Evolutionary conservation across 2,113 vertebrate genomes (phyloP), one percentile per base, ranked within the genome.

Genomic region (Apodemus sylvaticus): DNA sequence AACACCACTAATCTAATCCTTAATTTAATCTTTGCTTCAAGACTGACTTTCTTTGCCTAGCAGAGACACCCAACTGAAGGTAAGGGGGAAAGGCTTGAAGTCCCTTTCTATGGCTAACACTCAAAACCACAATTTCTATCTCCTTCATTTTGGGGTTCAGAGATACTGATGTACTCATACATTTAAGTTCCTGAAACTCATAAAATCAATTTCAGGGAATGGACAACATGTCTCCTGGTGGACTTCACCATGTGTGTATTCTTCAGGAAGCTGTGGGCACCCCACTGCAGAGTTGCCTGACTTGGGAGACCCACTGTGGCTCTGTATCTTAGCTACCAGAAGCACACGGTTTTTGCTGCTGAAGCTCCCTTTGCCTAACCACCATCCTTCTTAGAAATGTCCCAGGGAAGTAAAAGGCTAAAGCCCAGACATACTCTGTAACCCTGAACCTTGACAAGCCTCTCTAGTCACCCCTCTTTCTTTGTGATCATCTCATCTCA

Each of bases 11-110:
- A 39, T 60, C 36, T 71, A 83, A 91, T 76, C 31, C 55, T 51
- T 66, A 86, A 93, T 86, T 71, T 89, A 60, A 89, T 92, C 29
- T 86, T 90, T 86, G 36, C 53, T 78, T 29, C 62, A 64, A 39
- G 29, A 58, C 86, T 68, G 55, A 22, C 20, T 73, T 48, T 90
- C 22, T 55, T 12, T 48, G 24, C 77, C 70, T 48, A 60, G 60
- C 73, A 86, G 48, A 96, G 58, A 79, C 42, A 39, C 39, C 85
- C 86, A 79, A 73, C 62, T 74, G 45, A 73, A 74, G 26, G 26
- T 60, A 36, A 68, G 10, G 24, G 31, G 22, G 64, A 58, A 90
- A 87, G 42, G 55, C 34, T 81, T 71, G 53, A n/a, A 58, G 31
- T 13, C 11, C 36, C 10, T 42, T 87, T 39, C 58, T 60, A 62